Evolutionary conservation across 2,797 vertebrate species (phyloP), one percentile per base, ranked within the genome.

Genomic region (Ara ararauna): DNA sequence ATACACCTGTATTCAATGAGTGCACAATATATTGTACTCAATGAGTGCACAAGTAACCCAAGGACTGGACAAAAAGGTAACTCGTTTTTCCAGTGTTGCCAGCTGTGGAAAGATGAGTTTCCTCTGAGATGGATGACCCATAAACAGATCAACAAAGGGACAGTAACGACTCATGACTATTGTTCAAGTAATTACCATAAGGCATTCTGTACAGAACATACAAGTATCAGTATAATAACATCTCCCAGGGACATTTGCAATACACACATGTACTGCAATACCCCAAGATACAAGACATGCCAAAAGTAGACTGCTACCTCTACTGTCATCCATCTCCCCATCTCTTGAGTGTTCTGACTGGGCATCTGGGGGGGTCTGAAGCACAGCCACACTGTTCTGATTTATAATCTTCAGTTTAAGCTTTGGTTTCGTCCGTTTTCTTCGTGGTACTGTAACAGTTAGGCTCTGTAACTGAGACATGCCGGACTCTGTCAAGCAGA

Each of bases 391-490:
- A 42, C 99, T 99, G 98, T 99, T 99, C 98, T 99, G 99, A 97
- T 99, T 99, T 91, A 99, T 99, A 96, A 99, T 99, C 98, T 99
- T 99, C 97, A 99, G 97, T 95, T 99, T 99, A 93, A 99, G 98
- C 97, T 99, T 99, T 84, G 99, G 99, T 97, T 99, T 99, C 68
- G 98, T 98, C 87, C 99, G 98, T 93, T 99, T 98, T 96, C 99
- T 99, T 81, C 99, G 98, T 5, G 99, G 98, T 7, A 99, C 98
- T 22, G 99, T 98, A 30, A 99, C 98, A 48, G 99, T 99, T 90
- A 99, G 98, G 94, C 99, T 99, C 98, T 99, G 99, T 88, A 99
- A 98, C 98, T 99, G 99, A 89, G 98, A 99, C 97, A 99, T 98
- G 83, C 99, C 99, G 7, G 98, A 99, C 98, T 99, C 99, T 10